Evolutionary conservation across 2,113 vertebrate genomes (phyloP).

Genomic region (Hoplias malabaricus): DNA sequence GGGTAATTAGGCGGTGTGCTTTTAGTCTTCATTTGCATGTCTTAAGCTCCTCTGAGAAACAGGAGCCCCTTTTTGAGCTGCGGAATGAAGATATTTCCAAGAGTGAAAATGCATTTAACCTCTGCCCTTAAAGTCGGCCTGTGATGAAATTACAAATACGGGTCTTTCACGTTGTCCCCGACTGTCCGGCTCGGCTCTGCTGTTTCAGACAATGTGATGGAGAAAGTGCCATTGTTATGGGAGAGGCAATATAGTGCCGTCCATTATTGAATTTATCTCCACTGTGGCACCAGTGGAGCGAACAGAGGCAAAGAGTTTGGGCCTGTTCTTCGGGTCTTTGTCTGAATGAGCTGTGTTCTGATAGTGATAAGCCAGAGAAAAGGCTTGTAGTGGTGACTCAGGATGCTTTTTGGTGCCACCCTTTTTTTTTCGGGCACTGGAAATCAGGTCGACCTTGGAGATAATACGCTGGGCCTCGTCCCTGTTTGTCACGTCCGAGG

Average conservation of each 20-base stretch:
- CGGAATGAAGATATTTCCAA: slow-evolving; percentile 28
- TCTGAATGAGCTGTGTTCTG: slow-evolving; percentile 53
- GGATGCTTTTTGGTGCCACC: slow-evolving; percentile 33
- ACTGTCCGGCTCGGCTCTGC: slow-evolving; percentile 12
- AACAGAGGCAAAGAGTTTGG: slow-evolving; percentile 23
- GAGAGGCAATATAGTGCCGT: slow-evolving; percentile 17
- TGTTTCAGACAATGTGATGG: slow-evolving; percentile 27
- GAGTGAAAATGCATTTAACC: slow-evolving; percentile 36
- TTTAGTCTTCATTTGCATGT: not conserved
- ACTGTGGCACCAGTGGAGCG: slow-evolving; percentile 10
- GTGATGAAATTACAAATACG: slow-evolving; percentile 22
- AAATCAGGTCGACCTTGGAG: slow-evolving; percentile 60
- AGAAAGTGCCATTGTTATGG: slow-evolving; percentile 36
- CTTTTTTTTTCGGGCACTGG: slow-evolving; percentile 37
- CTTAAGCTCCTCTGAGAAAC: not conserved
- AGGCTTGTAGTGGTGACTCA: slow-evolving; percentile 33
- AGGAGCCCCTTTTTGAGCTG: not conserved
- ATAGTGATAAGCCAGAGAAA: slow-evolving; percentile 50
- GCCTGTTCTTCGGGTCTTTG: slow-evolving; percentile 46
- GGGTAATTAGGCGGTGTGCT: not conserved
- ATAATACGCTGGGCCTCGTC: slow-evolving; percentile 53
- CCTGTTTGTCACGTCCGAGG: slow-evolving; percentile 46
- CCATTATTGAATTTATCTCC: slow-evolving; percentile 49
- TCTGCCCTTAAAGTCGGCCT: slow-evolving; percentile 37
- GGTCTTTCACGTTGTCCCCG: slow-evolving; percentile 3